phyloP scores from a whole-genome alignment of 2,888 invertebrate species.

The Pterobdella sp. region DNA sequence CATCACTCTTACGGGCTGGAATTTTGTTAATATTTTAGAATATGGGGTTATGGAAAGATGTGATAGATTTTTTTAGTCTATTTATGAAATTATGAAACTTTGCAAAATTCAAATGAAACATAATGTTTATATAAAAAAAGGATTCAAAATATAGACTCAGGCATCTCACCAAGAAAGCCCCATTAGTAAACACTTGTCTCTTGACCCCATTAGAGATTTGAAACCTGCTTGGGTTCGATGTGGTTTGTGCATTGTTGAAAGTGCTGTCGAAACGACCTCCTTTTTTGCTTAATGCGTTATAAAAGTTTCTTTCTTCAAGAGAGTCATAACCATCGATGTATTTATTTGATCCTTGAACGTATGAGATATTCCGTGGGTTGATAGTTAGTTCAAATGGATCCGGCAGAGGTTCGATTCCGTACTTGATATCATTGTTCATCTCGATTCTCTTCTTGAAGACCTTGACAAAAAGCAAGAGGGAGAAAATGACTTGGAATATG shows the following conservation, averaged over 20 bases:
- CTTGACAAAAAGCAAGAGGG: neutral
- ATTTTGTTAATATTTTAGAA: too few relatives aligned
- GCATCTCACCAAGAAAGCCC: too few relatives aligned
- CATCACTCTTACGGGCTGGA: too few relatives aligned
- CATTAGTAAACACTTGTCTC: neutral
- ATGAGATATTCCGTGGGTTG: neutral
- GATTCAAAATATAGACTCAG: too few relatives aligned
- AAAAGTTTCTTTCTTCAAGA: too few relatives aligned
- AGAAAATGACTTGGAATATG: neutral
- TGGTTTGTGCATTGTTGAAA: neutral
- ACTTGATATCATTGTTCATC: neutral
- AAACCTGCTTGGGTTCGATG: neutral
- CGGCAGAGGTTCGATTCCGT: conserved; percentile 7
- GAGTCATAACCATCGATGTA: too few relatives aligned
- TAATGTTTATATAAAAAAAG: neutral
- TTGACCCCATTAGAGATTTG: neutral
- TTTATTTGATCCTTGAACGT: neutral
- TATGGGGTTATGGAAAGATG: too few relatives aligned
- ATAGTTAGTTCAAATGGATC: neutral
- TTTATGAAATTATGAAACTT: too few relatives aligned
- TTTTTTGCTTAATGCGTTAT: neutral
- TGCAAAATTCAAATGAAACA: too few relatives aligned
- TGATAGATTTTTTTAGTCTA: too few relatives aligned
- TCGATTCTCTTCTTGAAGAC: conserved; percentile 1
- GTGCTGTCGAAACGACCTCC: neutral